phyloP scores from a whole-genome alignment of 2,888 invertebrate species.

The Tillus elongatus region DNA sequence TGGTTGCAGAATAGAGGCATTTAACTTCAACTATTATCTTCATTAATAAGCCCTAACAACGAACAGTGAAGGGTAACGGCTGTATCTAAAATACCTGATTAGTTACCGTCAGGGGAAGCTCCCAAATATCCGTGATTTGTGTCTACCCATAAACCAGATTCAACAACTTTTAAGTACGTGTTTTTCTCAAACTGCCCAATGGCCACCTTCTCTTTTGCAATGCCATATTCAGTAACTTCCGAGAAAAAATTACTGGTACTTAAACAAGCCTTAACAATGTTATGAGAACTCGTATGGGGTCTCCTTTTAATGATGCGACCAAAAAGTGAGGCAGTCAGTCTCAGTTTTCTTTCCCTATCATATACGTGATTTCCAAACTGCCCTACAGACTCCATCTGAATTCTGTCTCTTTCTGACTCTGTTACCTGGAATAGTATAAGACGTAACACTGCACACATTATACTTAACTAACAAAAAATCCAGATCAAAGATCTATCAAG shows the following conservation, averaged over 20 bases:
- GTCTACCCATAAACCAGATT: conserved; percentile 7
- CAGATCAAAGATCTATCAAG: too few species aligned
- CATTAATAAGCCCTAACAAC: background rate
- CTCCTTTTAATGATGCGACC: conserved; percentile 14
- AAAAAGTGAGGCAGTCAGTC: conserved; percentile 19
- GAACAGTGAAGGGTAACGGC: too few species aligned
- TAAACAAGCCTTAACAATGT: conserved; percentile 16
- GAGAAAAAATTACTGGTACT: conserved; percentile 9
- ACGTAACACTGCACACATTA: too few species aligned
- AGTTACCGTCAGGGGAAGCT: conserved; percentile 7
- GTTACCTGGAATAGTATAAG: conserved; percentile 10
- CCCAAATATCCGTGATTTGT: conserved; percentile 2
- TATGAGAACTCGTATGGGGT: conserved; percentile 16
- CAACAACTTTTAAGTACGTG: background rate
- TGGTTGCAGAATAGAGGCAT: background rate
- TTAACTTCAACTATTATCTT: conserved; percentile 6
- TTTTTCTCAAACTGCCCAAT: background rate
- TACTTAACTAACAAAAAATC: too few species aligned
- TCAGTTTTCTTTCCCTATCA: conserved; percentile 11
- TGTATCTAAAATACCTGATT: background rate
- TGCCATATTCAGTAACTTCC: conserved; percentile 18
- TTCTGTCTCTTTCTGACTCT: conserved; percentile 6
- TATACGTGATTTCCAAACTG: conserved; percentile 16
- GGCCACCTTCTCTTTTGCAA: conserved; percentile 15
- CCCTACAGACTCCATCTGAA: conserved; percentile 11